These are phyloP conservation scores for Hydrotaea diabolus DNA, from an alignment of 2,888 invertebrate species.

Conservation along the genomic window DNA sequence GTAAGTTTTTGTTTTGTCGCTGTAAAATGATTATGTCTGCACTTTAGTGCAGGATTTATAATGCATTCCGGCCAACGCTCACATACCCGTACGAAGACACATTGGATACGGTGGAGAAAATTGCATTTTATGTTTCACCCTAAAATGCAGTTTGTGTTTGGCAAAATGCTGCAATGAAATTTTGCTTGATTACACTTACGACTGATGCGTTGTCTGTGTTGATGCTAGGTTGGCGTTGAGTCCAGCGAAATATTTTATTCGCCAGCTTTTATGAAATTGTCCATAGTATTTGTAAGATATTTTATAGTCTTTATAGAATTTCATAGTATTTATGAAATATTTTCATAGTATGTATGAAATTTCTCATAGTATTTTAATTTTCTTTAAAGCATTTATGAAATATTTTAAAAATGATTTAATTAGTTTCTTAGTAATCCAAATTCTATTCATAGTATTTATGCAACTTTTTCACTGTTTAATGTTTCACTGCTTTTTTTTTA, in stretches of 20 bases:
- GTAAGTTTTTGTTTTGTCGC: slow-evolving; percentile 43
- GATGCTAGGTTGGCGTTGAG: not conserved
- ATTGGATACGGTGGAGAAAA: not conserved
- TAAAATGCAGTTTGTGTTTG: slow-evolving; percentile 46
- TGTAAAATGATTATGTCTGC: slow-evolving; percentile 58
- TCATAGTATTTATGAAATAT: too few relatives aligned
- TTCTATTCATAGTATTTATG: too few relatives aligned
- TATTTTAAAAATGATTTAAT: too few relatives aligned
- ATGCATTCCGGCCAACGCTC: slow-evolving; percentile 14
- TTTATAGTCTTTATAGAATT: too few relatives aligned
- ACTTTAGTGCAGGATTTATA: slow-evolving; percentile 54
- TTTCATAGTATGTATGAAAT: too few relatives aligned
- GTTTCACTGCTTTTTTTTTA: too few relatives aligned
- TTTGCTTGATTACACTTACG: slow-evolving; percentile 43
- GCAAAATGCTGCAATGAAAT: slow-evolving; percentile 31
- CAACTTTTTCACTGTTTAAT: too few relatives aligned
- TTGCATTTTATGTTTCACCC: slow-evolving; percentile 33
- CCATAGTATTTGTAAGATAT: too few relatives aligned
- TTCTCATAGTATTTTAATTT: too few relatives aligned
- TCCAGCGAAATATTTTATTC: slow-evolving; percentile 1
- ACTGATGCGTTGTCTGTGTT: slow-evolving; percentile 15
- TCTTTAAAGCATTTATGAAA: too few relatives aligned
- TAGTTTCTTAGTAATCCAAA: too few relatives aligned
- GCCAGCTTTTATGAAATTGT: too few relatives aligned
- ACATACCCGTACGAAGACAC: slow-evolving; percentile 5